A percentile compares a stretch with the other conserved stretches of the same genome.
phyloP scores from a whole-genome alignment of 2,797 vertebrate species.

The Acrocephalus scirpaceus region DNA sequence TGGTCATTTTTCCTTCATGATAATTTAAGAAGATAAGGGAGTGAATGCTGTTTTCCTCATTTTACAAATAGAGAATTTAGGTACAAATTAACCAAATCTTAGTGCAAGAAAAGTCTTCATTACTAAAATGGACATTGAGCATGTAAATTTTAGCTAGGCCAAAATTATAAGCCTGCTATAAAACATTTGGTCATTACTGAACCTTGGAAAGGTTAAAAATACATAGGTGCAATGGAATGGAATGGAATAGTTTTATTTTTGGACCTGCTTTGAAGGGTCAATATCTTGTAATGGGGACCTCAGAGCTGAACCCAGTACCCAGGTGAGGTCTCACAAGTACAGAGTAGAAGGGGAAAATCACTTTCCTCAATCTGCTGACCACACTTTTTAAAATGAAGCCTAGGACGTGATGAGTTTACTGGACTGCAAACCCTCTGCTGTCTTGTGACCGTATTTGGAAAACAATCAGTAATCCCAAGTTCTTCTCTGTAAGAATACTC shows the following conservation, averaged over 20 bases:
- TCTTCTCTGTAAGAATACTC: no score
- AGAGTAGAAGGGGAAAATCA: neutral
- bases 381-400: neutral
- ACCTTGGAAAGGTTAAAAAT: neutral
- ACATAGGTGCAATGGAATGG: no score
- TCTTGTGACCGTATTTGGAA: neutral
- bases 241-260: neutral
- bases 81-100: neutral
- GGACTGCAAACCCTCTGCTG: accelerated
- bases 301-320: neutral
- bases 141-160: neutral
- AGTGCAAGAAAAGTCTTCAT: neutral
- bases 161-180: neutral
- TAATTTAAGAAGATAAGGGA: neutral
- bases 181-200: neutral
- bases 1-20: neutral
- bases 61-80: neutral
- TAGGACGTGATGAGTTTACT: neutral
- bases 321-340: no score
- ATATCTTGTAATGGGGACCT: no score
- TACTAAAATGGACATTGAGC: neutral
- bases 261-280: neutral
- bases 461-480: neutral
- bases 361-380: neutral
- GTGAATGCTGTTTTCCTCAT: neutral